These are phyloP conservation scores for Eristalis arbustorum DNA, from an alignment of 2,888 invertebrate species.

Conservation along the genomic window DNA sequence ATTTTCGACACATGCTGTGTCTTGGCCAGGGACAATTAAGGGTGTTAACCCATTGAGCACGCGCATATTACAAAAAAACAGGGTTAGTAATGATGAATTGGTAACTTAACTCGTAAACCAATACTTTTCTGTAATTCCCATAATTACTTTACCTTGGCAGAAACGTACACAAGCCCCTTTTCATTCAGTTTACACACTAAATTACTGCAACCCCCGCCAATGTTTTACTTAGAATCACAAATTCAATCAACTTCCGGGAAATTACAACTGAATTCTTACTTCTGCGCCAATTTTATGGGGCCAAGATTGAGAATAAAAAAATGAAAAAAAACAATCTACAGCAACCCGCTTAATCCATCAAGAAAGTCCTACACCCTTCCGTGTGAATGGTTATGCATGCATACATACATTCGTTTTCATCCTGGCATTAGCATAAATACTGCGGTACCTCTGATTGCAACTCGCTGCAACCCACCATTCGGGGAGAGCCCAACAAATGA, in stretches of 20 bases:
- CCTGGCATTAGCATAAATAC: conserved; percentile 8
- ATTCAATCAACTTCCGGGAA: neutral
- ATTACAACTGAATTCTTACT: neutral
- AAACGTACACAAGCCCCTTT: neutral
- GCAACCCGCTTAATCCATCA: neutral
- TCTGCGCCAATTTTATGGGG: neutral
- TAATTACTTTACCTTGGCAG: neutral
- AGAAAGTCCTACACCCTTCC: neutral
- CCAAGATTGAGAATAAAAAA: neutral
- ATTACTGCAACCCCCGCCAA: neutral
- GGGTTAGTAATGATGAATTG: too few species aligned
- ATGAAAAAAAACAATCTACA: neutral
- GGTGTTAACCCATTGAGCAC: too few species aligned
- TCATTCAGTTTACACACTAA: neutral
- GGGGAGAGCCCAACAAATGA: conserved; percentile 10
- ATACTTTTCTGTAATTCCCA: too few species aligned
- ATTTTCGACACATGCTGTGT: too few species aligned
- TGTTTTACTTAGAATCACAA: neutral
- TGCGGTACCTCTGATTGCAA: neutral
- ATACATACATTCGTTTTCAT: neutral
- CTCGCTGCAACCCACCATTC: neutral
- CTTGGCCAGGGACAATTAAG: too few species aligned
- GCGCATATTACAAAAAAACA: too few species aligned
- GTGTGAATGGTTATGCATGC: neutral
- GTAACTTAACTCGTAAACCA: too few species aligned